Evolutionary conservation across 2,888 invertebrate species (phyloP).

Genomic region (Xanthia togata): DNA sequence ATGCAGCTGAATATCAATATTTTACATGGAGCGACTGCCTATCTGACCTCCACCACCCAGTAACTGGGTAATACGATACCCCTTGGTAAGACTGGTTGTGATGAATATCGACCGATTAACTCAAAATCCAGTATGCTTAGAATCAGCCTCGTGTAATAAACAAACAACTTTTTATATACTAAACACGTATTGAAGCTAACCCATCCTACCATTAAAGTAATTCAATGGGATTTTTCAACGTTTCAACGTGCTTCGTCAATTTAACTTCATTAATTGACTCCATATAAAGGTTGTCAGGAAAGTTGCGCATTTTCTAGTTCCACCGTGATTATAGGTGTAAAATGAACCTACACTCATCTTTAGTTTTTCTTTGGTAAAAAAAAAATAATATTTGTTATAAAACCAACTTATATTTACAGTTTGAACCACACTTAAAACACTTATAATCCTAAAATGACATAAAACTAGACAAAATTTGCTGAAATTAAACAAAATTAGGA

Average conservation of each 20-base stretch:
- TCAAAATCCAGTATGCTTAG: constrained; percentile 29
- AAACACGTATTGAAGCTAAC: constrained; percentile 64
- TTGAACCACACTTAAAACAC: too few species aligned
- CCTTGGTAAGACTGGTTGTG: too few species aligned
- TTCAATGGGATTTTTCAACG: constrained; percentile 81
- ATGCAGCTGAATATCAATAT: too few species aligned
- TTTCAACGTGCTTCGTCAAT: constrained; percentile 55
- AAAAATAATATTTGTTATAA: too few species aligned
- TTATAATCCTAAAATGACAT: too few species aligned
- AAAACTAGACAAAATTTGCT: too few species aligned
- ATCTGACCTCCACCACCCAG: too few species aligned
- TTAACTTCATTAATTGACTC: constrained; percentile 69
- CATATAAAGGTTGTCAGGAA: constrained; percentile 57
- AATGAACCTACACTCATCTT: constrained; percentile 36
- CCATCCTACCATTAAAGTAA: constrained; percentile 79
- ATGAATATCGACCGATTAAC: constrained; percentile 19
- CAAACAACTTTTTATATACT: constrained; percentile 74
- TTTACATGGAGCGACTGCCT: too few species aligned
- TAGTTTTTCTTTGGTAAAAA: constrained; percentile 1
- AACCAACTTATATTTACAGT: too few species aligned
- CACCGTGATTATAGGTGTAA: constrained; percentile 21
- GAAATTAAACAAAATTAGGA: too few species aligned
- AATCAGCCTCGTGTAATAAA: constrained; percentile 47
- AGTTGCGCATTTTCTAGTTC: constrained; percentile 49
- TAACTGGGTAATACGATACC: too few species aligned